These are phyloP conservation scores for Mimachlamys varia DNA, from an alignment of 2,888 invertebrate species.

Conservation along the genomic window DNA sequence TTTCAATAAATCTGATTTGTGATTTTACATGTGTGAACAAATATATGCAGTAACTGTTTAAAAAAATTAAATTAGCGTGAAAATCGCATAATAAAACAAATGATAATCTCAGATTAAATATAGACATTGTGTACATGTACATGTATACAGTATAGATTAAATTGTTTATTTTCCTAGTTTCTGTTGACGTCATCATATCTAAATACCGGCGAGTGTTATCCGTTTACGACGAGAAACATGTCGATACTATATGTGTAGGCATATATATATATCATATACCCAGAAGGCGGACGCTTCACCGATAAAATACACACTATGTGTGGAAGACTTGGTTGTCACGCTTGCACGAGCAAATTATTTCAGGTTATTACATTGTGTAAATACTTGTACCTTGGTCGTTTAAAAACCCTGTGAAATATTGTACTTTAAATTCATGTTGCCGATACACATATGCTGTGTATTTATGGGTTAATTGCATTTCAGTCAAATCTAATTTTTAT, in stretches of 20 bases:
- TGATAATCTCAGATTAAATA: neutral
- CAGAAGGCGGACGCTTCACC: neutral
- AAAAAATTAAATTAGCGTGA: neutral
- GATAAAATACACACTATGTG: neutral
- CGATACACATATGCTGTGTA: neutral
- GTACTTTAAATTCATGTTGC: neutral
- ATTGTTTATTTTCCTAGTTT: neutral
- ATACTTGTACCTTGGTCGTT: neutral
- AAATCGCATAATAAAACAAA: neutral
- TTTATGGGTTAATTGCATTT: constrained; percentile 11
- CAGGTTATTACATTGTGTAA: neutral
- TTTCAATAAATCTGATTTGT: neutral
- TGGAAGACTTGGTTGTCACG: neutral
- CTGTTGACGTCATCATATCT: neutral
- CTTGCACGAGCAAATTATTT: constrained; percentile 29
- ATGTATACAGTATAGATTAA: neutral
- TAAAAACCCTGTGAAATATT: neutral
- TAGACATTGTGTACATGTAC: neutral
- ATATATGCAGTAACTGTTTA: neutral
- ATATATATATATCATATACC: constrained; percentile 23
- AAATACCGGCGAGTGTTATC: neutral
- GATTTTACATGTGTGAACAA: neutral
- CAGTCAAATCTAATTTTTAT: constrained; percentile 9
- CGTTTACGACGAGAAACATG: constrained; percentile 7
- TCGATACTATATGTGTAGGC: constrained; percentile 18